Percentiles rank a stretch among this genome's conserved stretches.
These are phyloP conservation scores for Tachyglossus aculeatus DNA, from an alignment of 2,797 vertebrate genomes.

Conservation along the genomic window DNA sequence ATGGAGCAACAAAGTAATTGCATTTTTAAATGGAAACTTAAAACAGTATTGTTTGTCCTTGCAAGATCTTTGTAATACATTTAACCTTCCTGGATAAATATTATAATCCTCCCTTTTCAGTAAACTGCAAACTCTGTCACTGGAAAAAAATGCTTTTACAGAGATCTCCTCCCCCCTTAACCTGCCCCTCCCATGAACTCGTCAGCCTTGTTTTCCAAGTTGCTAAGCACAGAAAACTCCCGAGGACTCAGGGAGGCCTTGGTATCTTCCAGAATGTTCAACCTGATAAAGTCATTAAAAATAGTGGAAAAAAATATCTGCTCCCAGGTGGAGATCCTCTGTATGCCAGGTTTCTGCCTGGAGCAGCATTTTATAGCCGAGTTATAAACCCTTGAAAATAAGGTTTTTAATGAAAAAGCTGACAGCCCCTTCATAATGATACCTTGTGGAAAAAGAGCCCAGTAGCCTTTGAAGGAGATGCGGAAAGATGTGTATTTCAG, in stretches of 20 bases:
- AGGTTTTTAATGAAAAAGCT: constrained; percentile 30
- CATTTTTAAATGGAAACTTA: background rate
- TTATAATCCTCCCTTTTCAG: no score
- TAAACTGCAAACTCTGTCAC: no score
- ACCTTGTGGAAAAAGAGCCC: background rate
- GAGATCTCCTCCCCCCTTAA: no score
- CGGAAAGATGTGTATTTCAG: constrained; percentile 7
- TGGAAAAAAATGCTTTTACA: no score
- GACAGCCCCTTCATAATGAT: background rate
- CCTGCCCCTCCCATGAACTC: rapidly evolving
- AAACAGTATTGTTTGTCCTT: no score
- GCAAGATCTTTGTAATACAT: no score
- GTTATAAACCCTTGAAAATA: constrained; percentile 10
- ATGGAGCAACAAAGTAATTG: background rate
- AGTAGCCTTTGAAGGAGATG: constrained; percentile 1
- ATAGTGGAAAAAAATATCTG: background rate
- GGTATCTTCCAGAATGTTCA: background rate
- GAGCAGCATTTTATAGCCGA: constrained; percentile 20
- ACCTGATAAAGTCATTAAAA: constrained; percentile 2
- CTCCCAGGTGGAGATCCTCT: background rate
- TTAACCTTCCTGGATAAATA: no score
- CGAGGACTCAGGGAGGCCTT: background rate
- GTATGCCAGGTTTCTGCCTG: background rate
- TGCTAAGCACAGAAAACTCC: background rate
- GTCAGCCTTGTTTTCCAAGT: no score